Conservation (phyloP, 2,888 invertebrate species). For the Incurvaria masculella region DNA sequence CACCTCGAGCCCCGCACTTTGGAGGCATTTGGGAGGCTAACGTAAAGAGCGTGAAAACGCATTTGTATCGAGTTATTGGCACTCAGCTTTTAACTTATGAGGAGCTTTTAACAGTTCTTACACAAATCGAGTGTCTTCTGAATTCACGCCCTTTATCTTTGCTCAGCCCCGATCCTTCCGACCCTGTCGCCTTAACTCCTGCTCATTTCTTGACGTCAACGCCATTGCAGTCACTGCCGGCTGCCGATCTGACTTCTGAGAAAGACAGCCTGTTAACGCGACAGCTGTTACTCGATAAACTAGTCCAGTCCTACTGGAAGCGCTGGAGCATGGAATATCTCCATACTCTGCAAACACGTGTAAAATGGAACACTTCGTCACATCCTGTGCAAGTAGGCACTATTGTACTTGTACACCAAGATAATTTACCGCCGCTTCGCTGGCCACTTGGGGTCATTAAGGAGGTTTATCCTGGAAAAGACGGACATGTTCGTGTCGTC, state of each 20-base stretch:
- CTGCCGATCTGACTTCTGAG: constrained; percentile 1
- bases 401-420: too few species aligned
- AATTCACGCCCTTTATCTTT: not conserved
- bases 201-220: constrained; percentile 12
- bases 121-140: constrained; percentile 2
- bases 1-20: constrained; percentile 6
- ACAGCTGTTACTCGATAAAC: constrained; percentile 7
- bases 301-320: constrained; percentile 10
- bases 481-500: too few species aligned
- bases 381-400: too few species aligned
- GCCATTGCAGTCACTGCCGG: constrained; percentile 10
- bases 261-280: constrained; percentile 2
- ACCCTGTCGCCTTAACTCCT: constrained; percentile 8
- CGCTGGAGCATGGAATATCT: constrained; percentile 8
- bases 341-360: constrained; percentile 5
- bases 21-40: constrained; percentile 9
- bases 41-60: not conserved
- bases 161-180: not conserved
- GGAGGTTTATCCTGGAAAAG: too few species aligned
- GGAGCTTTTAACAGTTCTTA: not conserved
- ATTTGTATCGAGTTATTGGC: not conserved
- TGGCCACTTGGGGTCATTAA: too few species aligned
- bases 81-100: not conserved
- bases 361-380: constrained; percentile 11
- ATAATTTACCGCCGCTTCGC: too few species aligned